Conservation (phyloP, 2,888 invertebrate species). For the Tetragonula carbonaria region DNA sequence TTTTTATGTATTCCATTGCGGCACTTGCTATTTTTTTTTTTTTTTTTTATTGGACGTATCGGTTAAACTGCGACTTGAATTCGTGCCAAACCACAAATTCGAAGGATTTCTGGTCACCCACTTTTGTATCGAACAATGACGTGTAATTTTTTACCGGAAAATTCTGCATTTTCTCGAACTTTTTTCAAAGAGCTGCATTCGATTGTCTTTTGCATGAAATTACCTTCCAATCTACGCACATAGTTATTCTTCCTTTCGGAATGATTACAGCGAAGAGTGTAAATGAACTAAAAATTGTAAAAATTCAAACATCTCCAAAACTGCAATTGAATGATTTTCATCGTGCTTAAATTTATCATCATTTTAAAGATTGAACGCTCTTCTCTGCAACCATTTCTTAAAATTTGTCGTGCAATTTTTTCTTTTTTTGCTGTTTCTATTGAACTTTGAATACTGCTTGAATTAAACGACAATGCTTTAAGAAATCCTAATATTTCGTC, state of each 20-base stretch:
- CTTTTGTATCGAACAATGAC: constrained; percentile 44
- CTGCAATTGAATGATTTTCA: too few species aligned
- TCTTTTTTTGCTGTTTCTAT: too few species aligned
- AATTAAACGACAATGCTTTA: too few species aligned
- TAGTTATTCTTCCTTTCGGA: neutral
- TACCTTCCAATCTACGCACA: neutral
- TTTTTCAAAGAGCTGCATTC: neutral
- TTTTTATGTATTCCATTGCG: constrained; percentile 6
- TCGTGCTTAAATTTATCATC: too few species aligned
- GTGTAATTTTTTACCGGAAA: constrained; percentile 23
- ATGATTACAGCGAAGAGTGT: too few species aligned
- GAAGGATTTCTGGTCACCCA: constrained; percentile 40
- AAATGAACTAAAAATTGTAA: too few species aligned
- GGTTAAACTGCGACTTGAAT: constrained; percentile 51
- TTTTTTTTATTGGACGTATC: constrained; percentile 33
- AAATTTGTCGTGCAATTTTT: too few species aligned
- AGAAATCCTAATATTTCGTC: too few species aligned
- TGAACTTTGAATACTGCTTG: too few species aligned
- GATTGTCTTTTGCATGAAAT: neutral
- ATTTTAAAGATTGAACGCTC: too few species aligned
- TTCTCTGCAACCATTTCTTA: too few species aligned
- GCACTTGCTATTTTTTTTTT: constrained; percentile 34
- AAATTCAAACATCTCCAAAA: too few species aligned
- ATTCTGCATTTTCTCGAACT: constrained; percentile 8
- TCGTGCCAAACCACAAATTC: constrained; percentile 51